These are phyloP conservation scores for Iphiclides podalirius DNA, from an alignment of 2,888 invertebrate species.

Conservation along the genomic window DNA sequence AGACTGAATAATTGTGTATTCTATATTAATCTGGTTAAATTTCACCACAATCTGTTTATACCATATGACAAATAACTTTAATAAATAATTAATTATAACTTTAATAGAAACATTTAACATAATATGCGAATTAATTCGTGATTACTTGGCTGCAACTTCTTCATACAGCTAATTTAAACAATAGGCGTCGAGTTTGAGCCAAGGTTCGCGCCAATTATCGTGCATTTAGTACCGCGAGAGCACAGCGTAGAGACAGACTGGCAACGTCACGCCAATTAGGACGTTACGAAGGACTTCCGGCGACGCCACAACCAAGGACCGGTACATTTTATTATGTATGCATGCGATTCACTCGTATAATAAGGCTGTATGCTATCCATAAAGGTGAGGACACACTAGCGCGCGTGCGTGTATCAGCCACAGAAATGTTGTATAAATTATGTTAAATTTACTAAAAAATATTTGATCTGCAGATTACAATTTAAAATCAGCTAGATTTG, in stretches of 20 bases:
- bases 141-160: too few relatives aligned
- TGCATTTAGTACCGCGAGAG: conserved; percentile 9
- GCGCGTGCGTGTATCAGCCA: background rate
- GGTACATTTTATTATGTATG: conserved; percentile 17
- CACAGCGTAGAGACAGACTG: conserved; percentile 15
- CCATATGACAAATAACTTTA: background rate
- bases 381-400: conserved; percentile 4
- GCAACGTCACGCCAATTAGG: conserved; percentile 28
- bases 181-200: conserved; percentile 5
- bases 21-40: background rate
- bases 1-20: too few relatives aligned
- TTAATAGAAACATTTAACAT: background rate
- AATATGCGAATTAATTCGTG: background rate
- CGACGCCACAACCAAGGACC: conserved; percentile 11
- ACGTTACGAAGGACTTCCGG: conserved; percentile 27
- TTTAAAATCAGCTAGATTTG: background rate
- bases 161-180: too few relatives aligned
- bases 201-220: conserved; percentile 20
- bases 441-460: background rate
- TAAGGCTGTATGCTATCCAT: conserved; percentile 7
- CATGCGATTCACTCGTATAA: conserved; percentile 20
- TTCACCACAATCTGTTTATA: background rate
- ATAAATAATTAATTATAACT: background rate
- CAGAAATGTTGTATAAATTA: too few relatives aligned
- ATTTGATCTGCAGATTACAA: background rate